Conservation (phyloP, 2,797 vertebrate genomes). For the Sebastes matsubarae region DNA sequence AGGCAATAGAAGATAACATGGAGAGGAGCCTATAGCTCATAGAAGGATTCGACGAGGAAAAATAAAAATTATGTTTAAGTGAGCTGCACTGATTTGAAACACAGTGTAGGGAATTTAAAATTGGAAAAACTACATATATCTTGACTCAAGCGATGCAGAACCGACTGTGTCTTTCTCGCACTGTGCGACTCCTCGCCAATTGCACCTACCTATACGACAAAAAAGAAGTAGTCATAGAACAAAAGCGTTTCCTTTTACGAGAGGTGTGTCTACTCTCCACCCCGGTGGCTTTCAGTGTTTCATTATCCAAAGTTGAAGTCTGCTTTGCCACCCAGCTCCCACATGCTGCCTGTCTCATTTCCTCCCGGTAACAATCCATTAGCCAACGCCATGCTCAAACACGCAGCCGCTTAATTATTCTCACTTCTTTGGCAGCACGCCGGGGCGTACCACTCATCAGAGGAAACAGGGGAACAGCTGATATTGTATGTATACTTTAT, state of each 20-base stretch:
- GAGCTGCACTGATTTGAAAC: conserved; percentile 30
- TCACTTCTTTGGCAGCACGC: conserved; percentile 68
- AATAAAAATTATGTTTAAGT: conserved; percentile 7
- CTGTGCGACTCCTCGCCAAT: conserved; percentile 37
- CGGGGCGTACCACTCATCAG: conserved; percentile 71
- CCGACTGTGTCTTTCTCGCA: conserved; percentile 12
- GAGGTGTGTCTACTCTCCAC: conserved; percentile 67
- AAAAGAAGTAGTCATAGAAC: conserved; percentile 65
- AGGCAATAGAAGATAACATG: not conserved
- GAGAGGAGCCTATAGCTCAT: not conserved
- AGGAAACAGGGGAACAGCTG: conserved; percentile 53
- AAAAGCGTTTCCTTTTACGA: conserved; percentile 68
- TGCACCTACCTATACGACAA: conserved; percentile 55
- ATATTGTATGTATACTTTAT: conserved; percentile 49
- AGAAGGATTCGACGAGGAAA: not conserved
- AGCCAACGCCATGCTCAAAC: conserved; percentile 77
- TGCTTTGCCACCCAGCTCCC: conserved; percentile 68
- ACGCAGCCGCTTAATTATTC: conserved; percentile 83
- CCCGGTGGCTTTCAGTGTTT: conserved; percentile 67
- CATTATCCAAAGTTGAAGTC: conserved; percentile 73
- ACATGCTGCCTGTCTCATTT: conserved; percentile 77
- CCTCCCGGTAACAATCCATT: conserved; percentile 80
- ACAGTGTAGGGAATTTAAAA: conserved; percentile 17
- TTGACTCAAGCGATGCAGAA: conserved; percentile 16
- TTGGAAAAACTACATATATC: not conserved